Evolutionary conservation across 2,113 vertebrate species (phyloP).

Genomic region (Epinephelus cyanopodus): DNA sequence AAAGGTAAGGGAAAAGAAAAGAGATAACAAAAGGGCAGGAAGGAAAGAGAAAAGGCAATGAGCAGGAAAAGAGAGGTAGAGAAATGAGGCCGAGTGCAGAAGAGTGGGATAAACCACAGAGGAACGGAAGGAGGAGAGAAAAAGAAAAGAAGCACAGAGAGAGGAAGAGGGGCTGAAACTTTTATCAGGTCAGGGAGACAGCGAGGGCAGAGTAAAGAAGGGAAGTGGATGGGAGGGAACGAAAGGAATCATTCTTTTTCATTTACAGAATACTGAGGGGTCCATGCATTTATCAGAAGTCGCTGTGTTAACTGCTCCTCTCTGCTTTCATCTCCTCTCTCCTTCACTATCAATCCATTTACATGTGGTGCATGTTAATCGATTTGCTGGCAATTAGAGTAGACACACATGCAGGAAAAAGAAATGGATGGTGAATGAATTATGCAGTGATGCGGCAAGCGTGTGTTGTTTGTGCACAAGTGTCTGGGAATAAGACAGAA

Average conservation of each 20-base stretch:
- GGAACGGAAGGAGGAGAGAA: constrained; percentile 18
- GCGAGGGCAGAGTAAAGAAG: constrained; percentile 27
- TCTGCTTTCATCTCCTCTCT: constrained; percentile 66
- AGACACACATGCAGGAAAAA: constrained; percentile 45
- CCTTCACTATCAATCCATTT: constrained; percentile 48
- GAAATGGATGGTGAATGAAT: constrained; percentile 48
- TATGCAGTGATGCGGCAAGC: constrained; percentile 13
- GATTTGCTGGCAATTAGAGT: constrained; percentile 61
- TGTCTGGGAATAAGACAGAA: neutral
- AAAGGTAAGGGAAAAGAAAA: too few species aligned
- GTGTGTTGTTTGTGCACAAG: constrained; percentile 6
- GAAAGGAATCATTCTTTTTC: constrained; percentile 50
- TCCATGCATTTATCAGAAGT: constrained; percentile 68
- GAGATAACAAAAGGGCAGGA: neutral
- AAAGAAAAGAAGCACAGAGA: neutral
- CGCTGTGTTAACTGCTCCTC: constrained; percentile 59
- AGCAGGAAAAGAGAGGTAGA: constrained; percentile 7
- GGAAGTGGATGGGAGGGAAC: constrained; percentile 25
- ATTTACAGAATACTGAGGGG: constrained; percentile 65
- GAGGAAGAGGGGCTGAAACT: constrained; percentile 46
- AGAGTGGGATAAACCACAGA: constrained; percentile 36
- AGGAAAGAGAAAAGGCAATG: neutral
- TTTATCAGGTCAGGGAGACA: constrained; percentile 56
- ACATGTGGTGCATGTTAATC: constrained; percentile 73
- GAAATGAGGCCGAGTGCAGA: constrained; percentile 33